phyloP scores from a whole-genome alignment of 2,888 invertebrate species.

The Blastobasis adustella region DNA sequence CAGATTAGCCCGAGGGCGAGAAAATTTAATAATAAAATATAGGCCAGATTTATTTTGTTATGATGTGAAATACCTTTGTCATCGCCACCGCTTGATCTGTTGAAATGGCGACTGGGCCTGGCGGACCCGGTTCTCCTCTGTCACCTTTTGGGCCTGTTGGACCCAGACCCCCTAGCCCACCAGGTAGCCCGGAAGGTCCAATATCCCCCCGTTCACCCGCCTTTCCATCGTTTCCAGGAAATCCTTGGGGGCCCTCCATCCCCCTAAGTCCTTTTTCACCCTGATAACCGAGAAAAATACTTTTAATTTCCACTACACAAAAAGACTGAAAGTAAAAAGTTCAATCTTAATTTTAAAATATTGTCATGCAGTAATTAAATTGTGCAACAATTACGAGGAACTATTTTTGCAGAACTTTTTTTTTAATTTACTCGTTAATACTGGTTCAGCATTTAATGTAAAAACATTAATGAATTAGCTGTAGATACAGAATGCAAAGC shows the following conservation, averaged over 20 bases:
- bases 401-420: too few species aligned
- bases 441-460: too few species aligned
- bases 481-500: too few species aligned
- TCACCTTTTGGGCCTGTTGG: conserved; percentile 80
- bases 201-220: conserved; percentile 81
- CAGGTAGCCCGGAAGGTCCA: conserved; percentile 81
- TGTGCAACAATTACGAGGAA: too few species aligned
- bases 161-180: conserved; percentile 81
- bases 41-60: too few species aligned
- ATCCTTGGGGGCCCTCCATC: conserved; percentile 78
- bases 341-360: background rate
- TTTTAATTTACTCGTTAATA: too few species aligned
- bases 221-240: conserved; percentile 78
- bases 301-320: too few species aligned
- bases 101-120: conserved; percentile 77
- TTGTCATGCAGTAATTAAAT: background rate
- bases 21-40: too few species aligned
- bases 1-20: too few species aligned
- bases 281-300: conserved; percentile 20
- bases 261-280: conserved; percentile 81
- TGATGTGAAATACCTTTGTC: conserved; percentile 53
- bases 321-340: conserved; percentile 1
- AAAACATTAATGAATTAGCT: too few species aligned
- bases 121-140: conserved; percentile 81
- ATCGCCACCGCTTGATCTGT: conserved; percentile 76